Base-by-base conservation (phyloP, 2,888 invertebrate genomes). In the Globia sparganii region DNA sequence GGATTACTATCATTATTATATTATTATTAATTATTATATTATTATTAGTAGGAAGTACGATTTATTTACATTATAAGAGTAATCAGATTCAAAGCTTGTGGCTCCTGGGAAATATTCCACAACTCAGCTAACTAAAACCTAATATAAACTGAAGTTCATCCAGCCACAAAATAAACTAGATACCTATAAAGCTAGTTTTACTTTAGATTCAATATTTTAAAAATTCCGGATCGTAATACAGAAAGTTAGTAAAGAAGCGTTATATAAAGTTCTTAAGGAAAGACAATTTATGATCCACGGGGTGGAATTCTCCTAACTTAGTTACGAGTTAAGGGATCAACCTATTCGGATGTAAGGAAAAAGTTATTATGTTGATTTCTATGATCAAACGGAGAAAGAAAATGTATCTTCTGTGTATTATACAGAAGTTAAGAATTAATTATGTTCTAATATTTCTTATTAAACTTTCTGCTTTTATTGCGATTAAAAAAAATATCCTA, bases 311-410 rank as follows among this genome's bases (percentile, higher is more conserved):
- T 66, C 34, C n/a, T 76, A 85, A 85, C 82, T 76, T 53, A 58
- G 82, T 85, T 82, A 61, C 58, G 28, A 83, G 65, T 85, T 82
- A 46, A 37, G 58, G 77, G 81, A 72, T 85, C 83, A 77, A 77
- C 58, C 62, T 82, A 75, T 74, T 65, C 65, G 21, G 34, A 53
- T 76, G 82, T 62, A n/a, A 53, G 21, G 59, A 66, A 40, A 56
- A 80, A 85, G 61, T 77, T 81, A 58, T 21, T 25, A 49, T 56
- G 53, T 75, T 62, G 61, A 73, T 73, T 72, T 76, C 65, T 31
- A 53, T 69, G 82, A 72, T 82, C 75, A 85, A 80, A 84, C 5
- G 6, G 15, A n/a, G 31, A 65, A 31, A 15, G 31, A 59, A 72
- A 78, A 28, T 66, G 4, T 61, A 9, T 34, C 46, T 49, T 31